Conservation (phyloP, 1,140 invertebrate species). For the Bombus soroeensis region DNA sequence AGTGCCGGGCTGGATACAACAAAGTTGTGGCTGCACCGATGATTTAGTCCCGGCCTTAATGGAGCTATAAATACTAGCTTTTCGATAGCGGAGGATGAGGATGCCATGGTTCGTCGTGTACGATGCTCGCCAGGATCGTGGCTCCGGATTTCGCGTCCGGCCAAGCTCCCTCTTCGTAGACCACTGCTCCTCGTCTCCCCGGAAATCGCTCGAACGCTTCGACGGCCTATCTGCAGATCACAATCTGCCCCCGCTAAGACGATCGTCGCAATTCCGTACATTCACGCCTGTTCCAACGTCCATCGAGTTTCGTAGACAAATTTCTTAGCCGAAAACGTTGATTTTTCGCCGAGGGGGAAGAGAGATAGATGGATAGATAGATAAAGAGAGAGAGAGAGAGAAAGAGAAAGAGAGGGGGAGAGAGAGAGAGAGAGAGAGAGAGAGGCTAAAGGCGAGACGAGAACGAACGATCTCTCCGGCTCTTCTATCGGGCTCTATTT, state of each 20-base stretch:
- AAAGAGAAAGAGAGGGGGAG: accelerated
- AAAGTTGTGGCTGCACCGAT: conserved; percentile 81
- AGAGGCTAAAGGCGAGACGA: background rate
- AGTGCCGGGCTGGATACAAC: conserved; percentile 76
- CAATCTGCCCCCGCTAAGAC: background rate
- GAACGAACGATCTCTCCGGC: background rate
- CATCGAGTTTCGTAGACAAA: background rate
- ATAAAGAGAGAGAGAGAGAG: no score
- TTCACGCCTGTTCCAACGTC: background rate
- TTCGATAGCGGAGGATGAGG: conserved; percentile 80
- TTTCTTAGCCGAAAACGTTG: background rate
- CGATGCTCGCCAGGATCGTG: conserved; percentile 60
- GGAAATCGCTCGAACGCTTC: background rate
- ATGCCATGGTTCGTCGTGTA: conserved; percentile 61
- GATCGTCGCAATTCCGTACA: background rate
- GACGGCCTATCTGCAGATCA: background rate
- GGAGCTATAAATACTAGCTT: conserved; percentile 83
- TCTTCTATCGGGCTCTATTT: conserved; percentile 77
- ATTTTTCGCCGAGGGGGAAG: background rate
- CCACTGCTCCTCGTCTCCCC: background rate
- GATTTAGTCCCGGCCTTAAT: conserved; percentile 83
- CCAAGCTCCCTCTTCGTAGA: conserved; percentile 8
- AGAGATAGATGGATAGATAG: background rate
- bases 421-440: no score
- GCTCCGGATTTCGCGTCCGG: conserved; percentile 60